Evolutionary conservation across 2,888 invertebrate genomes (phyloP).

Genomic region (Sycophila texana): DNA sequence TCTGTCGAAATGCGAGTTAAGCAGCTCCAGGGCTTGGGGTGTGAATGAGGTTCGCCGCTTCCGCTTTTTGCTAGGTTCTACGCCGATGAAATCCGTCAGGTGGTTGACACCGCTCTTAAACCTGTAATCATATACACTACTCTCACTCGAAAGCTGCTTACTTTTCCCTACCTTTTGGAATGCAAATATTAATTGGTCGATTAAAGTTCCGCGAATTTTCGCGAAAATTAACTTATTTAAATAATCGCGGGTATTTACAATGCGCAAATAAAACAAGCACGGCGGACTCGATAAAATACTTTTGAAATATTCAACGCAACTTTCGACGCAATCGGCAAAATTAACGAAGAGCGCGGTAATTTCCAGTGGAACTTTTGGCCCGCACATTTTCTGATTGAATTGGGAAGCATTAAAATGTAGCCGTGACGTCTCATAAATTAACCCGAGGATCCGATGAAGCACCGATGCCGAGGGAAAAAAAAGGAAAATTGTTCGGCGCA

Average conservation of each 20-base stretch:
- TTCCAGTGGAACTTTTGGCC: not conserved
- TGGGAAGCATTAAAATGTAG: slow-evolving; percentile 26
- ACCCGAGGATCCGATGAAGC: slow-evolving; percentile 28
- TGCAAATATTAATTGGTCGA: slow-evolving; percentile 17
- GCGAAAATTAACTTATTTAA: slow-evolving; percentile 3
- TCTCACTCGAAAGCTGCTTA: slow-evolving; percentile 71
- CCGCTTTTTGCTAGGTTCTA: slow-evolving; percentile 97
- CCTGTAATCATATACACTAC: slow-evolving; percentile 79
- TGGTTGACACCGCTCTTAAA: slow-evolving; percentile 95
- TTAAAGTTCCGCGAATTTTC: not conserved
- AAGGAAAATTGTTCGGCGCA: not conserved
- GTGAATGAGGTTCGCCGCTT: slow-evolving; percentile 98
- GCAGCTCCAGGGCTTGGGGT: slow-evolving; percentile 94
- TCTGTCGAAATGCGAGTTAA: slow-evolving; percentile 96
- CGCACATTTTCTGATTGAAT: slow-evolving; percentile 36
- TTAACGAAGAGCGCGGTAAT: not conserved
- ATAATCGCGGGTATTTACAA: not conserved
- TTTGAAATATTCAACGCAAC: too few species aligned
- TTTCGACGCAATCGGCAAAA: slow-evolving; percentile 5
- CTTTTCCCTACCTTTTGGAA: slow-evolving; percentile 21
- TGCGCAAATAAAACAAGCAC: not conserved
- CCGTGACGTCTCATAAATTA: slow-evolving; percentile 32
- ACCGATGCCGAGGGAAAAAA: not conserved
- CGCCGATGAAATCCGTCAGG: slow-evolving; percentile 95
- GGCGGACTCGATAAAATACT: too few species aligned